These are phyloP conservation scores for Macroramphosus scolopax DNA, from an alignment of 2,797 vertebrate species.

Conservation along the genomic window DNA sequence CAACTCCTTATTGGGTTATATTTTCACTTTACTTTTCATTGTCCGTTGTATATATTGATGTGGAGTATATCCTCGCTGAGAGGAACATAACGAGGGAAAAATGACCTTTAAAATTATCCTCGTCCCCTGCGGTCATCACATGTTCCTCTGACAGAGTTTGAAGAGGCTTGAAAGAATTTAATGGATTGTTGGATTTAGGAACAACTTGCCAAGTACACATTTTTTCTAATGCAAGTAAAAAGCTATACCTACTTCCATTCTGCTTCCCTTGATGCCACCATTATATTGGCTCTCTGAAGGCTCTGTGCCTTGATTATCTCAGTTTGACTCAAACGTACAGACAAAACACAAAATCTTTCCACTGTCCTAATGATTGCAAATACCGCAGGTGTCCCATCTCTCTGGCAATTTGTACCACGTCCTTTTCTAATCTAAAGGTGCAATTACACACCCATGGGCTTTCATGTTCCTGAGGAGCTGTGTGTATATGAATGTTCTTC, in stretches of 20 bases:
- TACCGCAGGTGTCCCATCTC: slow-evolving; percentile 1
- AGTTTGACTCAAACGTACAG: background rate
- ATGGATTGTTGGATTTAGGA: slow-evolving; percentile 30
- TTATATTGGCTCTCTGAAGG: slow-evolving; percentile 21
- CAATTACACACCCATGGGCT: slow-evolving; percentile 22
- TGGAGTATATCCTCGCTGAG: slow-evolving; percentile 45
- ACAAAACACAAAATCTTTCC: background rate
- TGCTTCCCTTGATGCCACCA: background rate
- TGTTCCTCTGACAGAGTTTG: slow-evolving; percentile 10
- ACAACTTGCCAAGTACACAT: too few relatives aligned
- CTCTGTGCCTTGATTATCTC: slow-evolving; percentile 24
- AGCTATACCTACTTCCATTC: too few relatives aligned
- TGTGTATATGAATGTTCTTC: slow-evolving; percentile 6
- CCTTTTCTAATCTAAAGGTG: slow-evolving; percentile 37
- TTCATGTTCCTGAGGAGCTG: background rate
- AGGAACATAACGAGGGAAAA: slow-evolving; percentile 35
- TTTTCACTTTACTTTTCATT: slow-evolving; percentile 51
- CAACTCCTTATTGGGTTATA: slow-evolving; percentile 60
- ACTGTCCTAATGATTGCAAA: slow-evolving; percentile 1
- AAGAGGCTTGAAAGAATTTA: slow-evolving; percentile 22
- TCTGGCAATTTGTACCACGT: slow-evolving; percentile 5
- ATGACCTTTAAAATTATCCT: slow-evolving; percentile 46
- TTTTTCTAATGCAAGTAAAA: too few relatives aligned
- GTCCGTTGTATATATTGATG: slow-evolving; percentile 46
- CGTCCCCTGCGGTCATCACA: slow-evolving; percentile 14